A percentile compares a stretch with the other conserved stretches of the same genome.
These are phyloP conservation scores for Leptinotarsa peninsularis DNA, from an alignment of 2,888 invertebrate genomes.

Conservation along the genomic window DNA sequence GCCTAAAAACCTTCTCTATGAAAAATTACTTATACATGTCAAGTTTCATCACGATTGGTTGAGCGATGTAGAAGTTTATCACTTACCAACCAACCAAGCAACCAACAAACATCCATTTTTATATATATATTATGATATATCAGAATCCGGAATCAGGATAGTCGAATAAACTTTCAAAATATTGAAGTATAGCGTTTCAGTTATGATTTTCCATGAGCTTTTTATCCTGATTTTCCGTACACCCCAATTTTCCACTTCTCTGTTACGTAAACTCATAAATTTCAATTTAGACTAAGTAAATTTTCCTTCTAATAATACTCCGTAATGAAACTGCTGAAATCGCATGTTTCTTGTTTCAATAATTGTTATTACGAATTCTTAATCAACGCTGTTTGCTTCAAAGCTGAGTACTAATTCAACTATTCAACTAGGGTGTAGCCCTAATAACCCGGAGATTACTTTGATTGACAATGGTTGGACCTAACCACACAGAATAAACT, in stretches of 20 bases:
- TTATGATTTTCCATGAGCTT: no score
- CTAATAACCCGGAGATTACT: background rate
- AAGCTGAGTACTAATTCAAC: constrained; percentile 1
- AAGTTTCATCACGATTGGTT: no score
- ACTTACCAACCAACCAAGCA: no score
- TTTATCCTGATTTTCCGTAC: background rate
- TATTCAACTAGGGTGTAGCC: background rate
- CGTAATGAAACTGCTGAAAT: background rate
- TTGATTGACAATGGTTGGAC: background rate
- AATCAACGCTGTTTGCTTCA: background rate
- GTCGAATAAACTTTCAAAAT: no score
- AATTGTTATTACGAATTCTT: constrained; percentile 13
- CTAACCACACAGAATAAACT: constrained; percentile 11
- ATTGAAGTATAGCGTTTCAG: no score
- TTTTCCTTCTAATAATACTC: background rate
- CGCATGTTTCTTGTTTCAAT: background rate
- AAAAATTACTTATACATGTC: no score
- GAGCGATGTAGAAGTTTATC: no score
- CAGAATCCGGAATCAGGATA: no score
- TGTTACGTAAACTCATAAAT: background rate
- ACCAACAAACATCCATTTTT: no score
- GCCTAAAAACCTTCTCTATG: no score
- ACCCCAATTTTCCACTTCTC: background rate
- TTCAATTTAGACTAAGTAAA: background rate
- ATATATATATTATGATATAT: no score